Conservation (phyloP, 2,888 invertebrate genomes). For the Dolichopus griseipennis region DNA sequence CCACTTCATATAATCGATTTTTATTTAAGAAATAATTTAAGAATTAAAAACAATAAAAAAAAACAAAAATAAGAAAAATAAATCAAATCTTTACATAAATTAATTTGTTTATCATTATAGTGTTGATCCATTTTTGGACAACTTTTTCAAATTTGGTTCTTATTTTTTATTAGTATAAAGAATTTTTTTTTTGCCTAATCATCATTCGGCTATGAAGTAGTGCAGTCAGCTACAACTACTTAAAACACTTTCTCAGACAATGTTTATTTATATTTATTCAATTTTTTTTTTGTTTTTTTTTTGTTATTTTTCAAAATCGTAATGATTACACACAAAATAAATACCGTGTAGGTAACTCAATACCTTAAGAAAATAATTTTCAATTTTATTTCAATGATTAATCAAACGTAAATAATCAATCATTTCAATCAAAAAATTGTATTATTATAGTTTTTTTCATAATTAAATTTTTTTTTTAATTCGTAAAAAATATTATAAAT, state of each 20-base stretch:
- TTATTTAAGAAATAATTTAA: too few species aligned
- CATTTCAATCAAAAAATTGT: background rate
- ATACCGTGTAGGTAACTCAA: background rate
- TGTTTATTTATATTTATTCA: too few species aligned
- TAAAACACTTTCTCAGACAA: background rate
- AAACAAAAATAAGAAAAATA: too few species aligned
- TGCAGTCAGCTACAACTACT: background rate
- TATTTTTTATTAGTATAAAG: background rate
- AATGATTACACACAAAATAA: background rate
- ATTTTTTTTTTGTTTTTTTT: background rate
- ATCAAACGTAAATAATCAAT: slow-evolving; percentile 6
- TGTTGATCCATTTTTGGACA: background rate
- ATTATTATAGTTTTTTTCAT: background rate
- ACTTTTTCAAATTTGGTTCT: background rate
- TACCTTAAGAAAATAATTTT: background rate
- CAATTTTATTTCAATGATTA: background rate
- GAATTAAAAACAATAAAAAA: too few species aligned
- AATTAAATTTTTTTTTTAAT: background rate
- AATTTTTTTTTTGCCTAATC: background rate
- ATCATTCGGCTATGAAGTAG: background rate
- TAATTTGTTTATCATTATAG: background rate
- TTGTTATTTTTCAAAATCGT: background rate
- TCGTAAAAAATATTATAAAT: background rate
- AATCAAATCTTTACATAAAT: too few species aligned
- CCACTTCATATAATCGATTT: too few species aligned